phyloP scores from a whole-genome alignment of 2,888 invertebrate genomes.

The Cistogaster globosa region DNA sequence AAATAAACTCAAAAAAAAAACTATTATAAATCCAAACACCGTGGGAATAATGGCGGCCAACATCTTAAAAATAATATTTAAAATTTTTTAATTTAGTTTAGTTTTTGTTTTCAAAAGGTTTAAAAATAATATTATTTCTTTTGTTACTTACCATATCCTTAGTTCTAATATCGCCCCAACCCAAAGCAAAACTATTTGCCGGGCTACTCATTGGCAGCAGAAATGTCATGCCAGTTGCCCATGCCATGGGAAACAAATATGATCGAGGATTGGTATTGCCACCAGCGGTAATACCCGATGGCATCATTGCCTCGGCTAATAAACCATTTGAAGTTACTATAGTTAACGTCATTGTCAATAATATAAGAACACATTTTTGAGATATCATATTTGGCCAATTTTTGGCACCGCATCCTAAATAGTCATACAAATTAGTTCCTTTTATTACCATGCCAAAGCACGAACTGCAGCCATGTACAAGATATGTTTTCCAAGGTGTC shows the following conservation, averaged over 20 bases:
- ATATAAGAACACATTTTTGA: slow-evolving; percentile 35
- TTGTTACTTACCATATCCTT: slow-evolving; percentile 48
- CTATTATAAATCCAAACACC: slow-evolving; percentile 36
- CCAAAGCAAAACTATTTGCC: slow-evolving; percentile 54
- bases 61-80: slow-evolving; percentile 27
- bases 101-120: too few species aligned
- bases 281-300: slow-evolving; percentile 1
- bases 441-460: slow-evolving; percentile 47
- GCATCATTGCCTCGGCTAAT: slow-evolving; percentile 44
- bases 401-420: not conserved
- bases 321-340: slow-evolving; percentile 50
- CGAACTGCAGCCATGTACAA: slow-evolving; percentile 51
- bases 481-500: slow-evolving; percentile 56
- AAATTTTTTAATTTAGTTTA: too few species aligned
- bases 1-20: not conserved
- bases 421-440: slow-evolving; percentile 6
- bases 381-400: not conserved
- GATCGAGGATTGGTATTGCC: not conserved
- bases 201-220: slow-evolving; percentile 56
- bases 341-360: slow-evolving; percentile 12
- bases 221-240: slow-evolving; percentile 50
- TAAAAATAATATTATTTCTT: too few species aligned
- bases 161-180: slow-evolving; percentile 58
- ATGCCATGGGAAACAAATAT: slow-evolving; percentile 29
- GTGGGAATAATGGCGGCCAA: slow-evolving; percentile 56